Base-by-base conservation (phyloP, 2,113 vertebrate species). In the Columba janthina region DNA sequence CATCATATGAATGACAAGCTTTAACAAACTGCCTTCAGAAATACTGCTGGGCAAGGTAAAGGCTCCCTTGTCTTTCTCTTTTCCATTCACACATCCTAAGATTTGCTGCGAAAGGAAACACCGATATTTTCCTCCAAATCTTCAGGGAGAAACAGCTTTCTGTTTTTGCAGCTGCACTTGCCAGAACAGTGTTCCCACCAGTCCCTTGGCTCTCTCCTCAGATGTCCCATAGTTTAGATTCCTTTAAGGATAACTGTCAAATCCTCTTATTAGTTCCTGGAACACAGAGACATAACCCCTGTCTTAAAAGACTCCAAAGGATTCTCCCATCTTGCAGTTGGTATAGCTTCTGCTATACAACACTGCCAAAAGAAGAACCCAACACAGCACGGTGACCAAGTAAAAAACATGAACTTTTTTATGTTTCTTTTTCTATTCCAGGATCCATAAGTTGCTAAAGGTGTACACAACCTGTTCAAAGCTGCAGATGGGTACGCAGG, bases 121-220 rank as follows among this genome's bases (percentile, higher is more conserved):
- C 61, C 4, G 0, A 48, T 36, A 81, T 86, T 93, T 94, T 94
- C 31, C 56, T 94, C 62, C 54, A 85, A 94, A 95, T 88, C 95
- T 95, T 94, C 12, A 91, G 91, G 65, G 91, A 97, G 79, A 88
- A 90, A 50, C 44, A 73, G 71, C 57, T 87, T 69, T 29, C 38
- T 97, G 92, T 94, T 97, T 96, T 82, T 91, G 54, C 94, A 96
- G 96, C 95, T 97, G 96, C 57, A 67, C 44, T 96, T 88, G 88
- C 75, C 92, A 96, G 85, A 96, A 85, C 0, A 0, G 50, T 85
- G 71, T 95, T 96, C 93, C 95, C 95, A 94, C 72, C 91, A 82
- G 54, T 86, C 73, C 62, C 94, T 88, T 67, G 76, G 62, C 70
- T 92, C 82, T 73, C 70, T 70, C 51, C 65, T 94, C 70, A 85